Conservation (phyloP, 1,140 invertebrate species). For the Metaphire vulgaris region DNA sequence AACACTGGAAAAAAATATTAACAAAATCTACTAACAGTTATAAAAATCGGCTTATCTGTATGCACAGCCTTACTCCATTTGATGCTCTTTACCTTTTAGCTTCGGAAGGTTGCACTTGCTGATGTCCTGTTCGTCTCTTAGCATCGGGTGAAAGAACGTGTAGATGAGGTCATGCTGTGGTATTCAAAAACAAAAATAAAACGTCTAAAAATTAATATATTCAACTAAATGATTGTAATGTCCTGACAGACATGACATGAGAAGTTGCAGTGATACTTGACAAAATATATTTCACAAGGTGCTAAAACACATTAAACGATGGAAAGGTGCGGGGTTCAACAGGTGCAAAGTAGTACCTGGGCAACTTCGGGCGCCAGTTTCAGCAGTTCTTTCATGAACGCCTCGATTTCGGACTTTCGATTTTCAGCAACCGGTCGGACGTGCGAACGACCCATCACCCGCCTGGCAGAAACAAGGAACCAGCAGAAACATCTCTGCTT, state of each 20-base stretch:
- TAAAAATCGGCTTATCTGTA: no score
- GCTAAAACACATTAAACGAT: background rate
- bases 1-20: no score
- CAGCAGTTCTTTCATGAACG: slow-evolving; percentile 79
- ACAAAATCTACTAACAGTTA: no score
- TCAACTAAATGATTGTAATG: slow-evolving; percentile 2
- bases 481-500: no score
- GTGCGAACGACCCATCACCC: slow-evolving; percentile 74
- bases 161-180: slow-evolving; percentile 88
- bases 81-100: slow-evolving; percentile 63
- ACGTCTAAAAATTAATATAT: slow-evolving; percentile 8
- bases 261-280: no score
- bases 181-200: slow-evolving; percentile 20
- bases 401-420: slow-evolving; percentile 74
- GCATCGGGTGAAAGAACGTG: slow-evolving; percentile 92
- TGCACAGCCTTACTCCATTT: no score
- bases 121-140: slow-evolving; percentile 73
- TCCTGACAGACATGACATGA: no score
- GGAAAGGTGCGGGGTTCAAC: no score
- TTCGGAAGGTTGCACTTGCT: slow-evolving; percentile 59
- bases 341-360: slow-evolving; percentile 48
- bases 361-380: slow-evolving; percentile 80
- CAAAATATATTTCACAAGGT: no score
- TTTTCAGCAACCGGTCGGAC: slow-evolving; percentile 89
- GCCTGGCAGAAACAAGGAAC: slow-evolving; percentile 33